These are phyloP conservation scores for Spongilla lacustris DNA, from an alignment of 37 sponge, comb jelly and placozoan species.

Conservation along the genomic window DNA sequence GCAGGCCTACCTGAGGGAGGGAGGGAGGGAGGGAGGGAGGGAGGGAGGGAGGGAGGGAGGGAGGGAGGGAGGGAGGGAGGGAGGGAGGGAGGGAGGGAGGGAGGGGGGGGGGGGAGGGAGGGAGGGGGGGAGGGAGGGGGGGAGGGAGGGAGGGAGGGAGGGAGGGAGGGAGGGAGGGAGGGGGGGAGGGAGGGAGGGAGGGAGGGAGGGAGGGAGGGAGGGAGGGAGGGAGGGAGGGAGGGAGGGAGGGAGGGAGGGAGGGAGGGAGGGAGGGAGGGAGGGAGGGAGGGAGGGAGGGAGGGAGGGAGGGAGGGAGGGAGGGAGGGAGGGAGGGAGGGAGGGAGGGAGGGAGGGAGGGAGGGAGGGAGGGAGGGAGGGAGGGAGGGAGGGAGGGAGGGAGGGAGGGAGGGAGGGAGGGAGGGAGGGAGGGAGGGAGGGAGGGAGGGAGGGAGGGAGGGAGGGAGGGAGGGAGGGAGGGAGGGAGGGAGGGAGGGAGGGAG, in stretches of 20 bases:
- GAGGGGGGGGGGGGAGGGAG: too few species aligned
- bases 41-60: too few species aligned
- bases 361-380: slow-evolving; percentile 18
- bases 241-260: neutral
- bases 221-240: slow-evolving; percentile 1
- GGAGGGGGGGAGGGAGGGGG: too few species aligned
- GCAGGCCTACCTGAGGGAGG: neutral
- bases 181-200: too few species aligned
- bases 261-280: slow-evolving; percentile 7
- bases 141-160: too few species aligned
- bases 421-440: neutral
- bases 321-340: slow-evolving; percentile 18
- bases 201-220: neutral
- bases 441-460: neutral
- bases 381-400: neutral
- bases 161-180: too few species aligned
- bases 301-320: slow-evolving; percentile 6
- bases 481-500: neutral
- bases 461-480: neutral
- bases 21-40: too few species aligned
- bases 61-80: too few species aligned
- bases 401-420: neutral
- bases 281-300: neutral
- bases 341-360: neutral
- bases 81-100: too few species aligned